phyloP scores from a whole-genome alignment of 2,888 invertebrate species.

The Micoletzkya japonica region DNA sequence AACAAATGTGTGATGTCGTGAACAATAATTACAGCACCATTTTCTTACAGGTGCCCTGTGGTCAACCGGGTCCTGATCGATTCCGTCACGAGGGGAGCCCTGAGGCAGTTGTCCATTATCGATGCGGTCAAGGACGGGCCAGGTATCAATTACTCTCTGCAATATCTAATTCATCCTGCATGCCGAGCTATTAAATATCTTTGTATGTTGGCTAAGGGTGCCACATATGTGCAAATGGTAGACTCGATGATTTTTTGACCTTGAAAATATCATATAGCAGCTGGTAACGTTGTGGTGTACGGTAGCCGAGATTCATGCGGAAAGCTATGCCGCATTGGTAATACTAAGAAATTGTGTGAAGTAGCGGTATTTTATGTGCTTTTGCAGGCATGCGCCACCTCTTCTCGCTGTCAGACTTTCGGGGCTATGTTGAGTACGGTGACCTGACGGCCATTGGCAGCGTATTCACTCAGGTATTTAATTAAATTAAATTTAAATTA shows the following conservation, averaged over 20 bases:
- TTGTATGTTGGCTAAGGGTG: no score
- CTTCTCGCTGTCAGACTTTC: background rate
- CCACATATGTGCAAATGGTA: no score
- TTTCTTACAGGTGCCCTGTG: constrained; percentile 41
- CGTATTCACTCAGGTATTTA: constrained; percentile 18
- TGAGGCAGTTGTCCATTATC: constrained; percentile 33
- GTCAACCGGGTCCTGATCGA: constrained; percentile 40
- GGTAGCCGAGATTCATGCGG: no score
- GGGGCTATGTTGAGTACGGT: constrained; percentile 22
- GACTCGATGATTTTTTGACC: no score
- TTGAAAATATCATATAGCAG: no score
- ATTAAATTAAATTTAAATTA: no score
- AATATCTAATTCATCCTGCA: no score
- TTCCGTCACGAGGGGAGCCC: constrained; percentile 21
- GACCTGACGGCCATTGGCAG: constrained; percentile 19
- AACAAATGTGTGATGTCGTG: background rate
- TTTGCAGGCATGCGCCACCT: constrained; percentile 21
- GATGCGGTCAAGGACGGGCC: constrained; percentile 40
- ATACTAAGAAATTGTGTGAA: no score
- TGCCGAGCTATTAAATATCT: no score
- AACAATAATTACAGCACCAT: background rate
- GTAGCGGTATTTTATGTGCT: no score
- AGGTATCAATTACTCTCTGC: constrained; percentile 27
- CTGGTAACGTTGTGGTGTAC: no score
- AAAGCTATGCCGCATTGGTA: no score